These are phyloP conservation scores for Lophura nycthemera DNA, from an alignment of 2,113 vertebrate genomes.

Conservation along the genomic window DNA sequence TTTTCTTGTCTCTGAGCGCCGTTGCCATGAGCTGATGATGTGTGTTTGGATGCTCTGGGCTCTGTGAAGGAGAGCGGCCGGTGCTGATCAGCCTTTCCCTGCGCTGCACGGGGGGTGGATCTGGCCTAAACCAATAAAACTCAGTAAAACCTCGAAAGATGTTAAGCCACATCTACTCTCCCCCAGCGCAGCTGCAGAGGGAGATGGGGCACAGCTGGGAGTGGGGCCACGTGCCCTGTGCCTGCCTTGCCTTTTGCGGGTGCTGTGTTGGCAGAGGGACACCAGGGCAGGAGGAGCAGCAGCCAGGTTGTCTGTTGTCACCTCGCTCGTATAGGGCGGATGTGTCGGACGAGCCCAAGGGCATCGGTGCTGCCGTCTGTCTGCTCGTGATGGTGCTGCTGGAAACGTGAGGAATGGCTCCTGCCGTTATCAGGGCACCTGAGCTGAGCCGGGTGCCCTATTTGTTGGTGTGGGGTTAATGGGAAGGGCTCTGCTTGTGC, in stretches of 20 bases:
- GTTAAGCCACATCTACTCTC: rapidly evolving
- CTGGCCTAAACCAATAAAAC: background rate
- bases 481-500: background rate
- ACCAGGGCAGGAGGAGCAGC: background rate
- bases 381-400: background rate
- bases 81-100: background rate
- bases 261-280: background rate
- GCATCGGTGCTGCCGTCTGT: background rate
- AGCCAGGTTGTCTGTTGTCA: background rate
- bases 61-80: background rate
- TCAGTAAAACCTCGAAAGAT: background rate
- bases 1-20: background rate
- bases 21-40: background rate
- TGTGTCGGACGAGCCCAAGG: background rate
- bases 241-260: background rate
- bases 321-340: background rate
- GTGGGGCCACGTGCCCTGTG: background rate
- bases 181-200: background rate
- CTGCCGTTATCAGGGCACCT: background rate
- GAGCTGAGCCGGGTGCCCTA: background rate
- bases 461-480: background rate
- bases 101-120: background rate
- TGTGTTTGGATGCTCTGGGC: background rate
- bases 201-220: background rate
- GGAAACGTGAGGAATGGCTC: background rate